phyloP scores from a whole-genome alignment of 1,140 invertebrate species.

The Drosophila tani region DNA sequence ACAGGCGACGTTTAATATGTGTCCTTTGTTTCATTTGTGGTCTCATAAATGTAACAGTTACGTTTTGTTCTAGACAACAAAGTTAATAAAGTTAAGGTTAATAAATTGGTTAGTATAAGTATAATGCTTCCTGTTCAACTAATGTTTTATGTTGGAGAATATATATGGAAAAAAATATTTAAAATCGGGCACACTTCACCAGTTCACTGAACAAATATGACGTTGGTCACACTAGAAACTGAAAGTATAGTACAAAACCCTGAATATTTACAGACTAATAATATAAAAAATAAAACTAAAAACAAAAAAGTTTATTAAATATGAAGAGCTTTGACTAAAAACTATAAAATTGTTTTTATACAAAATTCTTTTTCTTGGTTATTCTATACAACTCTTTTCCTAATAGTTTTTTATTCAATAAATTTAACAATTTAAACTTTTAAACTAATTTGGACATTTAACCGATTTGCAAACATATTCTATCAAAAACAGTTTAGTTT shows the following conservation, averaged over 20 bases:
- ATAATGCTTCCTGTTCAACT: not conserved
- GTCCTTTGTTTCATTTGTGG: slow-evolving; percentile 21
- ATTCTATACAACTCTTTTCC: not conserved
- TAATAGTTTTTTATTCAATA: not conserved
- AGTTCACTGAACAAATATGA: too few species aligned
- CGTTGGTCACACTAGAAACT: too few species aligned
- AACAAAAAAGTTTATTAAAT: too few species aligned
- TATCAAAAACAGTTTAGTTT: not conserved
- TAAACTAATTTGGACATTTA: not conserved
- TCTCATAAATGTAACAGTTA: slow-evolving; percentile 7
- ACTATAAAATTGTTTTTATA: too few species aligned
- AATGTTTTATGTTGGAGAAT: not conserved
- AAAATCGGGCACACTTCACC: too few species aligned
- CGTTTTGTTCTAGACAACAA: not conserved
- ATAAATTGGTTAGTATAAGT: not conserved
- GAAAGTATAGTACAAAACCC: too few species aligned
- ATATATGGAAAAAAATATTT: too few species aligned
- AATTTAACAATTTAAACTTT: not conserved
- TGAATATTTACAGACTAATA: too few species aligned
- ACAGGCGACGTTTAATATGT: slow-evolving; percentile 6
- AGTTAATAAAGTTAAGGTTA: not conserved
- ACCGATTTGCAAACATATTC: not conserved
- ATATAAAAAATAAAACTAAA: too few species aligned
- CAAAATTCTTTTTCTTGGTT: too few species aligned
- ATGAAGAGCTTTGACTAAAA: too few species aligned